A percentile compares a stretch with the other conserved stretches of the same genome.
Conservation (phyloP, 2,888 invertebrate genomes). For the Trypoxylon attenuatum region DNA sequence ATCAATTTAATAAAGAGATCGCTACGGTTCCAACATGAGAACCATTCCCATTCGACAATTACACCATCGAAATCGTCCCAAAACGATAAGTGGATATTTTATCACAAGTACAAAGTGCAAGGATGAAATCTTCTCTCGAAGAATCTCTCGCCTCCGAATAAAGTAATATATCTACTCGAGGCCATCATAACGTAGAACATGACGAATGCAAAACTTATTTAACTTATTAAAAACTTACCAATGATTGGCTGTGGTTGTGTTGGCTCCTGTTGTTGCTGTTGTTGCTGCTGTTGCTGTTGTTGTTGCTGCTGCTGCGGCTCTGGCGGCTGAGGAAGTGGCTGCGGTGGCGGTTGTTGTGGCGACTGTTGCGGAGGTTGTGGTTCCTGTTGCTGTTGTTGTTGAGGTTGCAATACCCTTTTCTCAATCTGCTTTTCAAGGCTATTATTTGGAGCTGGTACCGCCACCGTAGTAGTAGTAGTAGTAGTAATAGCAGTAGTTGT, state of each 20-base stretch:
- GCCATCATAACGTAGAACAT: too few species aligned
- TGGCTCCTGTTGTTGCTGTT: too few species aligned
- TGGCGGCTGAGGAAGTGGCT: slow-evolving; percentile 82
- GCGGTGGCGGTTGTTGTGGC: slow-evolving; percentile 76
- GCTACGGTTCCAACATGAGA: slow-evolving; percentile 2
- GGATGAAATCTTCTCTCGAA: too few species aligned
- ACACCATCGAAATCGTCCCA: slow-evolving; percentile 3
- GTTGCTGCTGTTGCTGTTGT: too few species aligned
- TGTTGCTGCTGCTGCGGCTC: slow-evolving; percentile 78
- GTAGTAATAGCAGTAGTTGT: background rate
- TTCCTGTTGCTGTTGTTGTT: background rate
- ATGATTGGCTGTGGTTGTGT: too few species aligned
- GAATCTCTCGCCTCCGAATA: too few species aligned
- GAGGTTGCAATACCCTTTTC: slow-evolving; percentile 76
- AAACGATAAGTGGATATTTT: slow-evolving; percentile 30
- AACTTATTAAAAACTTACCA: slow-evolving; percentile 62
- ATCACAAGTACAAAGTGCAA: slow-evolving; percentile 31
- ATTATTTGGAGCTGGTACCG: too few species aligned
- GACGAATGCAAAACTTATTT: too few species aligned
- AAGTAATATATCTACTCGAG: too few species aligned
- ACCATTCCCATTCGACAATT: slow-evolving; percentile 2
- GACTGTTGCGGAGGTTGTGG: slow-evolving; percentile 74
- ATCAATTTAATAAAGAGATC: too few species aligned
- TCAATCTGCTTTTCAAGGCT: slow-evolving; percentile 80
- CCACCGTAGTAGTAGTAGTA: too few species aligned